phyloP scores from a whole-genome alignment of 92 coral and sea anemone species.

The Zoanthus gigantus region DNA sequence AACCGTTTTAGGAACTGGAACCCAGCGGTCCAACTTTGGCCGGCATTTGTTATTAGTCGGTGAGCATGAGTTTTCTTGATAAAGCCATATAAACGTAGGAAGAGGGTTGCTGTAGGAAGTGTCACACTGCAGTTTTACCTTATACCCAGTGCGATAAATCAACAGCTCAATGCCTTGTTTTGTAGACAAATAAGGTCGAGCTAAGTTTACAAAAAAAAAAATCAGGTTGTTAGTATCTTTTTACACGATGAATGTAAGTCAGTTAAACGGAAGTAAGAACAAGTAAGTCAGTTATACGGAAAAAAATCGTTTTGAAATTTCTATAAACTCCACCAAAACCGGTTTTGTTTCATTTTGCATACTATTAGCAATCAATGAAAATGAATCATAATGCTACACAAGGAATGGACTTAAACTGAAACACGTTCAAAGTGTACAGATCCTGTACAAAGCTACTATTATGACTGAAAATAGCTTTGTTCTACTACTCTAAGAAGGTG shows the following conservation, averaged over 20 bases:
- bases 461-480: no score
- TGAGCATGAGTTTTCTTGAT: constrained; percentile 34
- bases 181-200: constrained; percentile 15
- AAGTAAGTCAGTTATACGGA: no score
- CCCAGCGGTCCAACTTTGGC: constrained; percentile 34
- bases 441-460: no score
- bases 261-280: neutral
- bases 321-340: no score
- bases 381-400: no score
- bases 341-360: no score
- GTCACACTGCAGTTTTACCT: constrained; percentile 29
- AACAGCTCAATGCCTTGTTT: constrained; percentile 2
- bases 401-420: no score
- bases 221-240: neutral
- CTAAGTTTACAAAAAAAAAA: neutral
- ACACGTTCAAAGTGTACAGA: no score
- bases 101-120: constrained; percentile 37
- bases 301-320: no score
- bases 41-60: constrained; percentile 27
- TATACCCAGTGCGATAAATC: neutral
- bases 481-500: no score
- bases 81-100: constrained; percentile 56
- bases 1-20: constrained; percentile 7
- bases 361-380: no score
- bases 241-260: no score